Conservation (phyloP, 2,888 invertebrate species). For the Archips crataeganus region DNA sequence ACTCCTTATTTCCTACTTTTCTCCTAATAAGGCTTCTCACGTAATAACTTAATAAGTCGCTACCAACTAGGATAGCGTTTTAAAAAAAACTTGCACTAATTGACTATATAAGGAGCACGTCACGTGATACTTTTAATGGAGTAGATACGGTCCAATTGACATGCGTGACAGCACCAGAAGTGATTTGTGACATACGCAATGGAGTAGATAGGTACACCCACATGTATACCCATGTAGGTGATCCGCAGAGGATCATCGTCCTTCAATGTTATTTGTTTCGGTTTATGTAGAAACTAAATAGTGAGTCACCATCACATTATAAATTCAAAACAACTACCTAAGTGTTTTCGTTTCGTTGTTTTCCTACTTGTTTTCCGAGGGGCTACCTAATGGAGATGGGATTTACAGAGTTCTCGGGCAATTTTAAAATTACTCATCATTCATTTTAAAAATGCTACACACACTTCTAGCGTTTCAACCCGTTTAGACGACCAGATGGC, state of each 20-base stretch:
- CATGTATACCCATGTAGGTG: background rate
- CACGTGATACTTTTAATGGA: conserved; percentile 18
- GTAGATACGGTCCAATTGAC: conserved; percentile 32
- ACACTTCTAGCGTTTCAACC: too few species aligned
- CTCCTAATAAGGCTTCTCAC: conserved; percentile 22
- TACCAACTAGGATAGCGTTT: conserved; percentile 16
- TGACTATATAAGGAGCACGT: conserved; percentile 9
- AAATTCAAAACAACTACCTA: background rate
- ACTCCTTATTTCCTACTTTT: conserved; percentile 1
- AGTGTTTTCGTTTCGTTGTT: background rate
- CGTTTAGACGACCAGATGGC: too few species aligned
- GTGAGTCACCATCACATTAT: conserved; percentile 10
- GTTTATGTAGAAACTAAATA: conserved; percentile 11
- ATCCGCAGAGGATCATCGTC: conserved; percentile 29
- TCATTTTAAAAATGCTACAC: too few species aligned
- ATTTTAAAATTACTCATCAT: too few species aligned
- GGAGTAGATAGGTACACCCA: conserved; percentile 17
- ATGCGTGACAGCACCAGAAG: conserved; percentile 31
- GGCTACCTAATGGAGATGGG: background rate
- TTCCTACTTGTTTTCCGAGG: background rate
- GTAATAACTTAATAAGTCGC: conserved; percentile 33
- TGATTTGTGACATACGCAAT: conserved; percentile 21
- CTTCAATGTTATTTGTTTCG: conserved; percentile 18
- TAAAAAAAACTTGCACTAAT: conserved; percentile 20
- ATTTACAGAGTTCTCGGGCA: too few species aligned